Evolutionary conservation across 2,888 invertebrate genomes (phyloP).

Genomic region (Cantharis nigra): DNA sequence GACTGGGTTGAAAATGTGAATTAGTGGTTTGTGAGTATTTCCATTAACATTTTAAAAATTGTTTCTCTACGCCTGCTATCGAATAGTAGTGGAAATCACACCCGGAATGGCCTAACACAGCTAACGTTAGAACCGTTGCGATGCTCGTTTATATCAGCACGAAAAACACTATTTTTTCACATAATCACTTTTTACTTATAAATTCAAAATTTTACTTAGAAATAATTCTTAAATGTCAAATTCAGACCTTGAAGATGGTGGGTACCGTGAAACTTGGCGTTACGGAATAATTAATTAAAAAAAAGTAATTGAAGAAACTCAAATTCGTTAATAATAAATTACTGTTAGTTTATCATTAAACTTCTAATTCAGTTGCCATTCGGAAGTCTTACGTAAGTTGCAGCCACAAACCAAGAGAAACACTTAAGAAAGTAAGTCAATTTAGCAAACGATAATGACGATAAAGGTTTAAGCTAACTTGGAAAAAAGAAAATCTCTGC

Average conservation of each 20-base stretch:
- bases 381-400: neutral
- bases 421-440: neutral
- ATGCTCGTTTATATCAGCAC: too few species aligned
- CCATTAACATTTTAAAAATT: too few species aligned
- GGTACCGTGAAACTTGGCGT: neutral
- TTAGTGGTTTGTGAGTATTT: neutral
- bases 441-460: neutral
- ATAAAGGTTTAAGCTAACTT: neutral
- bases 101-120: too few species aligned
- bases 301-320: neutral
- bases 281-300: neutral
- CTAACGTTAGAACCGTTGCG: too few species aligned
- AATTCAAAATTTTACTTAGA: too few species aligned
- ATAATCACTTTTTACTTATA: too few species aligned
- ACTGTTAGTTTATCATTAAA: neutral
- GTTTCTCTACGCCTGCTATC: too few species aligned
- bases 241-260: too few species aligned
- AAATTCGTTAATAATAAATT: neutral
- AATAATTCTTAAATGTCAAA: too few species aligned
- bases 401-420: neutral
- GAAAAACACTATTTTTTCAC: too few species aligned
- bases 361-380: neutral
- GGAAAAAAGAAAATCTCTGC: neutral
- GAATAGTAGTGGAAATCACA: too few species aligned
- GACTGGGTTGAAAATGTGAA: neutral